Evolutionary conservation across 2,888 invertebrate species (phyloP).

Genomic region (Smittia sp.): DNA sequence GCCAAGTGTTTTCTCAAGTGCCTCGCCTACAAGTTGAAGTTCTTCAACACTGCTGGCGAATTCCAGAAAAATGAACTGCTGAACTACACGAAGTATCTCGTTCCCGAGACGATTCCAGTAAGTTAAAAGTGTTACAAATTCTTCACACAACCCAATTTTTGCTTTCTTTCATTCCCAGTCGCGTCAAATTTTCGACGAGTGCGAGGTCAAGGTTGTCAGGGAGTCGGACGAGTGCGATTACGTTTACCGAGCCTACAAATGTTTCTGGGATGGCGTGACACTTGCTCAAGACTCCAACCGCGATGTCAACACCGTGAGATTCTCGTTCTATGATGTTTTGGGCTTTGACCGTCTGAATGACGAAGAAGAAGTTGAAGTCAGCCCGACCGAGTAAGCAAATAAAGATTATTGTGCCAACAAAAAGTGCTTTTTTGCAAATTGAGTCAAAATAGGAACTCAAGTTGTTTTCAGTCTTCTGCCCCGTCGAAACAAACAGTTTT

Average conservation of each 20-base stretch:
- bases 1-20: slow-evolving; percentile 27
- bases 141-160: no score
- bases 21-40: slow-evolving; percentile 6
- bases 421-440: background rate
- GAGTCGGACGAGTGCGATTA: slow-evolving; percentile 10
- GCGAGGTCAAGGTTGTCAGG: background rate
- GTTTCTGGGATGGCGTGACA: slow-evolving; percentile 13
- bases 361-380: background rate
- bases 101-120: background rate
- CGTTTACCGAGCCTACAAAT: slow-evolving; percentile 24
- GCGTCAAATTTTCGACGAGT: background rate
- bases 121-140: background rate
- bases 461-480: no score
- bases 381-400: background rate
- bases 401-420: background rate
- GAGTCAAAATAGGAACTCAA: background rate
- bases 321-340: slow-evolving; percentile 17
- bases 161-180: background rate
- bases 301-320: background rate
- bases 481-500: background rate
- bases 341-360: slow-evolving; percentile 10
- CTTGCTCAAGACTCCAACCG: background rate
- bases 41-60: background rate
- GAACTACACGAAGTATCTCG: background rate
- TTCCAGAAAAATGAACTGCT: background rate